A percentile compares a stretch with the other conserved stretches of the same genome.
These are phyloP conservation scores for Perodicticus potto DNA, from an alignment of 2,797 vertebrate genomes.

Conservation along the genomic window DNA sequence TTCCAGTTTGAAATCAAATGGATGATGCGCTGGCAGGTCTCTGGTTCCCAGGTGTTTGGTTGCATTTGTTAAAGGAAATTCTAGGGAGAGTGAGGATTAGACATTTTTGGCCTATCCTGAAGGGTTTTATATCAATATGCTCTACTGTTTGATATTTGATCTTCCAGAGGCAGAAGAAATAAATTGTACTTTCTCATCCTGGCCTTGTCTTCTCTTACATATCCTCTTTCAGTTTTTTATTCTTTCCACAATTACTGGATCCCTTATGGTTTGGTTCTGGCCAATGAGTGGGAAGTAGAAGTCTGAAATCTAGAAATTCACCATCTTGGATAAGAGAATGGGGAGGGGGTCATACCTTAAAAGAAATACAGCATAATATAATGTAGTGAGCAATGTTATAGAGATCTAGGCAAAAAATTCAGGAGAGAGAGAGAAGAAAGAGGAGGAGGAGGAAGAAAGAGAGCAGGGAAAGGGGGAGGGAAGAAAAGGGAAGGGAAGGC, in stretches of 20 bases:
- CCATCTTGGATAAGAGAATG: not conserved
- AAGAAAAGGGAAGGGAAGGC: not conserved
- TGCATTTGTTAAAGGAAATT: conserved; percentile 66
- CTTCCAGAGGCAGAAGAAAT: conserved; percentile 41
- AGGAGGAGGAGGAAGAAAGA: not conserved
- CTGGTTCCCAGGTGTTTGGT: conserved; percentile 52
- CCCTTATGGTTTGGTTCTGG: not conserved
- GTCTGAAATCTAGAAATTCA: conserved; percentile 37
- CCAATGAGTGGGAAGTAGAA: too few relatives aligned
- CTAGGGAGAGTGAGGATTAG: conserved; percentile 63
- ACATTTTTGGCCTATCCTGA: not conserved
- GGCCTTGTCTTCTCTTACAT: not conserved
- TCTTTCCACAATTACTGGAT: not conserved
- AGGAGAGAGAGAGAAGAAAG: not conserved
- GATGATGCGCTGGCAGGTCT: conserved; percentile 20
- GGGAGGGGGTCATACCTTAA: not conserved
- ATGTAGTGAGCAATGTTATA: not conserved
- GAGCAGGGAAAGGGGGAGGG: not conserved
- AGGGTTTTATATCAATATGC: conserved; percentile 31
- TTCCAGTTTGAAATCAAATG: conserved; percentile 63
- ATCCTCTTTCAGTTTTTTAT: not conserved
- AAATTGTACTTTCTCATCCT: conserved; percentile 46
- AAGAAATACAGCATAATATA: not conserved
- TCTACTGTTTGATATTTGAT: conserved; percentile 48
- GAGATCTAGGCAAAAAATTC: not conserved